Evolutionary conservation across 2,888 invertebrate genomes (phyloP).

Genomic region (Harpalus rubripes): DNA sequence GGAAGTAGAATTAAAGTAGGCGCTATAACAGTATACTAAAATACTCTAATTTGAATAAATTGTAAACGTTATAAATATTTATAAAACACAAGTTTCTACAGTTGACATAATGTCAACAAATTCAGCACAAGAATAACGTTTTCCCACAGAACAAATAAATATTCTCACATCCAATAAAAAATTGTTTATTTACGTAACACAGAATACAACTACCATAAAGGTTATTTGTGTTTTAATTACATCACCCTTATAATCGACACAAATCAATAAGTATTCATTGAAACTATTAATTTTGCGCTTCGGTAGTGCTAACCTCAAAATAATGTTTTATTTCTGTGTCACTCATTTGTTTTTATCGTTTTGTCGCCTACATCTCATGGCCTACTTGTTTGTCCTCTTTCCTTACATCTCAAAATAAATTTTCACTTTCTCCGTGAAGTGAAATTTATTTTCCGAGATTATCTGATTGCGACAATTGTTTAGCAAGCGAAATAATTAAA

Average conservation of each 20-base stretch:
- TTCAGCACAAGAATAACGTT: neutral
- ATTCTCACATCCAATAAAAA: neutral
- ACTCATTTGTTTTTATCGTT: constrained; percentile 47
- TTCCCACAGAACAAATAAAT: neutral
- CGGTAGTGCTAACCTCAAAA: constrained; percentile 13
- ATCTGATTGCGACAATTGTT: constrained; percentile 46
- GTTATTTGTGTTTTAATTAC: constrained; percentile 47
- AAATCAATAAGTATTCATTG: constrained; percentile 15
- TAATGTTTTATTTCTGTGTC: constrained; percentile 48
- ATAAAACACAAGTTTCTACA: constrained; percentile 10
- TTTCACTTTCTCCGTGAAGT: constrained; percentile 54
- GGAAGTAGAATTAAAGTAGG: constrained; percentile 12
- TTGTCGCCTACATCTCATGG: constrained; percentile 54
- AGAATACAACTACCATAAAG: constrained; percentile 13
- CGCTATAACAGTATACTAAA: neutral
- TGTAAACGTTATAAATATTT: constrained; percentile 10
- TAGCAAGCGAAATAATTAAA: constrained; percentile 57
- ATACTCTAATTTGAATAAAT: constrained; percentile 12
- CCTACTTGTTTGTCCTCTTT: constrained; percentile 57
- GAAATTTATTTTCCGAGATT: constrained; percentile 49
- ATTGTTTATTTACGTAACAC: constrained; percentile 5
- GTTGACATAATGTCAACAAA: constrained; percentile 16
- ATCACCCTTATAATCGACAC: constrained; percentile 13
- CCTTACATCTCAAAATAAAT: constrained; percentile 45
- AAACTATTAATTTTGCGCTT: constrained; percentile 24